Evolutionary conservation across 1,140 invertebrate genomes (phyloP), one percentile per base, ranked within the genome.

Genomic region (Hyphantria cunea): DNA sequence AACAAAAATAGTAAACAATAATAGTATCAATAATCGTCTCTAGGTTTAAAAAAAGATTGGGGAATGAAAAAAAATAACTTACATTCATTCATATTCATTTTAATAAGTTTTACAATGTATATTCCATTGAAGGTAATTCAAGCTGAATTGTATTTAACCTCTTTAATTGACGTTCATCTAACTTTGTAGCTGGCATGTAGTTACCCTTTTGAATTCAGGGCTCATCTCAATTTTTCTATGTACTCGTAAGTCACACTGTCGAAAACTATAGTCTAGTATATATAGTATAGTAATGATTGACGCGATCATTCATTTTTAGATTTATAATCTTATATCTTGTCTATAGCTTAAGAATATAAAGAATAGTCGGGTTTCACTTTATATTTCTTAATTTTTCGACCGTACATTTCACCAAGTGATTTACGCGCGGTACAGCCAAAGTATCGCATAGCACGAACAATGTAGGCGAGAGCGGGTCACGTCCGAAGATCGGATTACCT

Each of bases 401-500:
- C 45, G 47, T 47, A 56, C 54, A 45, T 58, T 58, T 58, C 15
- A 49, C 13, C 55, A 15, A 50, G 48, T 60, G 45, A 60, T 60
- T 60, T 51, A 42, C 51, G 37, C 47, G 37, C 39, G 48, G 55
- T 58, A 33, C 55, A 58, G 45, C 56, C 49, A 51, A 70, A 59
- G 68, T 76, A 73, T 76, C 64, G 64, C 65, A 61, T 71, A 33
- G 31, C 62, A 60, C 44, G 45, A 65, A 73, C 71, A 76, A 76
- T 64, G 64, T 56, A 64, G 53, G 54, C 59, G 65, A 50, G 33
- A 59, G 47, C 64, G 68, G 67, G 68, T 72, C 75, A 69, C 55
- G 65, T 74, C 62, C 53, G 74, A 41, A 60, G 47, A 78, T 82
- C 76, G 64, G 64, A 74, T 85, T 85, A 83, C 80, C 76, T 74